These are phyloP conservation scores for Hermetia illucens DNA, from an alignment of 1,140 invertebrate genomes.

Conservation along the genomic window DNA sequence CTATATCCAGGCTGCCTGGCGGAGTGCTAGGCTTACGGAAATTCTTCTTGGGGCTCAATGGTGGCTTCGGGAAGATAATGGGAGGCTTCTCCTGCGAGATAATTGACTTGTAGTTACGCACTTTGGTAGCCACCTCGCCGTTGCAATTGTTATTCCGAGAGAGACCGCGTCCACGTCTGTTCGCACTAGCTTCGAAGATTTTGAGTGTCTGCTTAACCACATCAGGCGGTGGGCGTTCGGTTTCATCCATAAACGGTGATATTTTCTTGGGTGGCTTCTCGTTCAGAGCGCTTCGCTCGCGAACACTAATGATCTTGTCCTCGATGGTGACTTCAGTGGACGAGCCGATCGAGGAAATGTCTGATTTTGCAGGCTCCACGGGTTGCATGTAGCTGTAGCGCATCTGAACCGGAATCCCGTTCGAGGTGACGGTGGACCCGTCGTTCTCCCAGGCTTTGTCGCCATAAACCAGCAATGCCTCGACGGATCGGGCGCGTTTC, in stretches of 20 bases:
- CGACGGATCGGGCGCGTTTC: slow-evolving; percentile 73
- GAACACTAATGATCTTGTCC: slow-evolving; percentile 27
- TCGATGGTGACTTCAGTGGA: slow-evolving; percentile 20
- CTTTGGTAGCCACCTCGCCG: slow-evolving; percentile 49
- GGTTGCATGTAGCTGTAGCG: slow-evolving; percentile 6
- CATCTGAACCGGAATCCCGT: slow-evolving; percentile 2
- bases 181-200: slow-evolving; percentile 63
- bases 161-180: slow-evolving; percentile 29
- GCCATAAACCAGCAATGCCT: slow-evolving; percentile 54
- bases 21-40: neutral
- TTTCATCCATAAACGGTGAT: slow-evolving; percentile 55
- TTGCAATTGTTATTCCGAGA: slow-evolving; percentile 34
- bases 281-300: slow-evolving; percentile 21
- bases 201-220: slow-evolving; percentile 69
- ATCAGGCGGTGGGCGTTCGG: slow-evolving; percentile 70
- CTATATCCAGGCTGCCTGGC: too few relatives aligned
- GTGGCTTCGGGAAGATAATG: slow-evolving; percentile 27
- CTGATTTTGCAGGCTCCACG: neutral
- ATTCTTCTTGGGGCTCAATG: slow-evolving; percentile 29
- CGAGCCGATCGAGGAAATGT: neutral
- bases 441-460: slow-evolving; percentile 18
- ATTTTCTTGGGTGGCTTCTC: slow-evolving; percentile 42
- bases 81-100: slow-evolving; percentile 35
- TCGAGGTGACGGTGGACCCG: slow-evolving; percentile 12
- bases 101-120: slow-evolving; percentile 48